Base-by-base conservation (phyloP, 2,113 vertebrate genomes). In the Bujurquina vittata region DNA sequence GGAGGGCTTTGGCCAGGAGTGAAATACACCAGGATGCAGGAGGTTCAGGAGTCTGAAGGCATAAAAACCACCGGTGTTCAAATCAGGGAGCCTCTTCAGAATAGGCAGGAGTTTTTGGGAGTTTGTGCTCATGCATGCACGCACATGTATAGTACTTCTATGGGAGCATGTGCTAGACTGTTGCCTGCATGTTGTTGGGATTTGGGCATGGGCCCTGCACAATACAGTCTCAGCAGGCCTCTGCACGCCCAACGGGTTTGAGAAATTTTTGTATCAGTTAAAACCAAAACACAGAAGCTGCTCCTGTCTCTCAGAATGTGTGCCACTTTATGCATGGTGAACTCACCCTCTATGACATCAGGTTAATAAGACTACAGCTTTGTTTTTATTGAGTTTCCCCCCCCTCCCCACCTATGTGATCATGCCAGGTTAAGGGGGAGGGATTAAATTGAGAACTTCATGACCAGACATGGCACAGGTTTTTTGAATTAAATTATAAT, bases 1-100 rank as follows among this genome's bases (percentile, higher is more conserved):
- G 0, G 98, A 99, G 94, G 98, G 98, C 81, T 99, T 99, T 81
- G 98, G 98, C 23, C 98, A 99, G 94, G 98, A 99, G 72, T 99
- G 89, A 95, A 37, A 56, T 55, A 5, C 52, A 35, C 43, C 20
- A 15, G 29, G 7, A 59, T 5, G 59, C n/a, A n/a, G n/a, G n/a
- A n/a, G 17, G 22, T 73, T 60, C 49, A 75, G 59, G 60, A 87
- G 69, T 65, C 61, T 77, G 52, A 69, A 76, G 55, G 75, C 75
- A 69, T 57, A 7, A 55, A 85, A 29, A 57, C 26, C 31, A 65
- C 73, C 61, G 79, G 67, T 86, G 79, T 91, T 90, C 29, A 84
- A 87, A 85, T 93, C 91, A 88, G 91, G 91, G 90, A 91, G 85
- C 63, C 59, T 84, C 76, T 81, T 63, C 26, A 79, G 56, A 78